Evolutionary conservation across 1,140 invertebrate genomes (phyloP).

Genomic region (Pectinophora gossypiella): DNA sequence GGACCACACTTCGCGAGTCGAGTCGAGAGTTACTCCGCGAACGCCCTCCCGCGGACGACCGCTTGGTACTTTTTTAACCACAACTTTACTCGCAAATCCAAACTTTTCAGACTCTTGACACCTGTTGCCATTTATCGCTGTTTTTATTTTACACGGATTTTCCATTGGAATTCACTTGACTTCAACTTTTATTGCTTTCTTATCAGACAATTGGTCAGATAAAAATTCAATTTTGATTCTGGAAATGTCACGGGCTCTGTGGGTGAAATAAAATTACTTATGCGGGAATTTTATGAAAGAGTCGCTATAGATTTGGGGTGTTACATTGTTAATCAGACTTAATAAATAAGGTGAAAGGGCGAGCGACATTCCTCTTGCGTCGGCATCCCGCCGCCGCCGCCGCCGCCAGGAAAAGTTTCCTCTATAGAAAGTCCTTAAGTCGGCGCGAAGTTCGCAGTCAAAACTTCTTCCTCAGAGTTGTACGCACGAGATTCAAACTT

Average conservation of each 20-base stretch:
- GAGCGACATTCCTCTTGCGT: constrained; percentile 21
- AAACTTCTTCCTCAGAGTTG: constrained; percentile 51
- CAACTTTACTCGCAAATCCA: constrained; percentile 15
- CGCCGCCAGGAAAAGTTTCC: constrained; percentile 60
- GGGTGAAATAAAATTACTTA: no score
- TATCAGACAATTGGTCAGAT: neutral
- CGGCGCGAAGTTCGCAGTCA: constrained; percentile 55
- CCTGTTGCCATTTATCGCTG: constrained; percentile 29
- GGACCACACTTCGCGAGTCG: constrained; percentile 11
- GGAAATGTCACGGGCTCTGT: no score
- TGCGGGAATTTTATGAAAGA: no score
- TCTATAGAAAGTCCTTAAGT: constrained; percentile 68
- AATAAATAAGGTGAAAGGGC: constrained; percentile 21
- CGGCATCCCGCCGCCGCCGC: constrained; percentile 12
- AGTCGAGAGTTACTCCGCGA: no score
- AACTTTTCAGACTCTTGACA: constrained; percentile 17
- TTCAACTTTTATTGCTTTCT: neutral
- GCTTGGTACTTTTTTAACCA: constrained; percentile 27
- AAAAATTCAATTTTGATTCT: no score
- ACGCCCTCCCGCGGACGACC: constrained; percentile 46
- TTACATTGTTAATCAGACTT: neutral
- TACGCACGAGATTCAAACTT: constrained; percentile 56
- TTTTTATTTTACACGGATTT: neutral
- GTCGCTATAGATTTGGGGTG: no score
- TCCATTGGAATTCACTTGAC: neutral